Conservation (phyloP, 2,113 vertebrate genomes). For the Ictalurus punctatus region DNA sequence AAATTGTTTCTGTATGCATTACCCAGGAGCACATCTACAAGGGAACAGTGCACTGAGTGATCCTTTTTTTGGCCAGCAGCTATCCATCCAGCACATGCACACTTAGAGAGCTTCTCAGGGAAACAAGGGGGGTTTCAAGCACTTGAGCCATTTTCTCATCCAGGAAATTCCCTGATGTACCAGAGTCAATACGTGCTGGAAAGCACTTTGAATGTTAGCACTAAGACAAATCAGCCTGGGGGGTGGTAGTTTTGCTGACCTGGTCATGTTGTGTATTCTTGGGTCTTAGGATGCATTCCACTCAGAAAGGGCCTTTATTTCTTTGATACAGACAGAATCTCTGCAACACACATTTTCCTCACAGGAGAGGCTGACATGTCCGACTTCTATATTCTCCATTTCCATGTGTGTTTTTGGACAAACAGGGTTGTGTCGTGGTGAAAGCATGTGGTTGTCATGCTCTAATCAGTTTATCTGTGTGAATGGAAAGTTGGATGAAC, state of each 20-base stretch:
- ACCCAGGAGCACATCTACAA: background rate
- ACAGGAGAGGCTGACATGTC: background rate
- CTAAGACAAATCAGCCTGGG: background rate
- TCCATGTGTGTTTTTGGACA: background rate
- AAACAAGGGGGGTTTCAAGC: background rate
- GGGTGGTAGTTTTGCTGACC: background rate
- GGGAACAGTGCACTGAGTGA: background rate
- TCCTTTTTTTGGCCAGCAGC: background rate
- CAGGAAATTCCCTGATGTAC: background rate
- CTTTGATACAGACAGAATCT: background rate
- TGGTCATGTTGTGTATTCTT: background rate
- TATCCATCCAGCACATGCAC: background rate
- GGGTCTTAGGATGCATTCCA: background rate
- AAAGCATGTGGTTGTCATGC: background rate
- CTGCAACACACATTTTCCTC: background rate
- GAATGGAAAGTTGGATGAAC: background rate
- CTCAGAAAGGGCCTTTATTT: background rate
- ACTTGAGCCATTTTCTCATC: background rate
- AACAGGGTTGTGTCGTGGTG: background rate
- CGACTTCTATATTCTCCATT: background rate
- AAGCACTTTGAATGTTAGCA: background rate
- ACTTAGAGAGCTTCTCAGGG: background rate
- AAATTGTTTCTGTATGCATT: background rate
- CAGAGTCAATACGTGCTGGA: background rate
- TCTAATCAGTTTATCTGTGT: background rate